Evolutionary conservation across 1,140 invertebrate genomes (phyloP), one percentile per base, ranked within the genome.

Genomic region (Diachasma alloeum): DNA sequence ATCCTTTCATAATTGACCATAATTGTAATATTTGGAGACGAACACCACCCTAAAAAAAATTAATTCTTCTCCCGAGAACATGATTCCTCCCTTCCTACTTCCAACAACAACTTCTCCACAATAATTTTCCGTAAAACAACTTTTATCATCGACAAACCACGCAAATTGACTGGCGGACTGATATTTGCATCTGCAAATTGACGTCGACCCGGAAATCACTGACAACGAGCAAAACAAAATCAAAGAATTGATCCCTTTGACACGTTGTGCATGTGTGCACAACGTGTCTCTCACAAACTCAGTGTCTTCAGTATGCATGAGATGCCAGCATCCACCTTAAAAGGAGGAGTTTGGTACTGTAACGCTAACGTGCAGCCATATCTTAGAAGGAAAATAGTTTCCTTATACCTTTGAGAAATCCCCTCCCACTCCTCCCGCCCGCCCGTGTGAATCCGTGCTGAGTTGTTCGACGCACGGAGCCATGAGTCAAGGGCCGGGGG

Each of bases 221-320:
- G 59, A 22, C 53, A 59, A 2, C n/a, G 3, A 59, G n/a, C n/a
- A 13, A 63, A 63, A 63, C 22, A 53, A 63, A 63, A 63, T 63
- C 0, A 24, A 63, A 31, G 24, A 15, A 63, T 63, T 26, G 24
- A 63, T 63, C 59, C 39, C 59, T 63, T 63, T 63, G 59, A 63
- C 59, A 63, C 22, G 13, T 26, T 63, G 5, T 31, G 24, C 19
- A 63, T 22, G 11, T 4, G 26, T 26, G 11, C 59, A 63, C 24
- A 63, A 31, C 31, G 31, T 31, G 59, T 63, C 4, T 4, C 24
- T 19, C 48, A 13, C 31, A 42, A 56, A 19, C 48, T 8, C n/a
- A 56, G 19, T 56, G 59, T 63, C 24, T 63, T 63, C 59, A 63
- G 59, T 63, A 63, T 63, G 19, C 59, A 63, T 63, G 59, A 26